Evolutionary conservation across 1,140 invertebrate species (phyloP), one percentile per base, ranked within the genome.

Genomic region (Caerostris extrusa): DNA sequence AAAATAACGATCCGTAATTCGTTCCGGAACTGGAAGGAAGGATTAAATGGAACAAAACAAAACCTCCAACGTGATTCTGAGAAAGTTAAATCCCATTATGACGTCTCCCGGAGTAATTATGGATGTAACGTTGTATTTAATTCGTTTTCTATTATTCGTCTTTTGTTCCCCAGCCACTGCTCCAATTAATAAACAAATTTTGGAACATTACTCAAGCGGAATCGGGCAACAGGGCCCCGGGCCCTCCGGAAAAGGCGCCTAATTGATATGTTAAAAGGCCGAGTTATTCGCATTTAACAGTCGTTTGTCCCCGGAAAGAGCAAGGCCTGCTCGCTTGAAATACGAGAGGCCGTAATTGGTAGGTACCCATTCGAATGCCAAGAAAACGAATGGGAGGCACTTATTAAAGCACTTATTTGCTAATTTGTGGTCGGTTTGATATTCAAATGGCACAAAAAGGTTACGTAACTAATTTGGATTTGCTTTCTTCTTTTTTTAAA

Each of bases 391-490:
- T 6, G 55, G 82, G 82, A 57, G 6, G 82, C 19, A 6, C 7
- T 83, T 56, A 67, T 56, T 57, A 12, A 58, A 58, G 82, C 55
- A 3, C 56, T 83, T 83, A 83, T 83, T 83, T 17, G 53, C 82
- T 83, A 83, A 83, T 83, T 83, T 83, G 82, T 83, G 82, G 17
- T 56, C 55, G 55, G 53, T 83, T 58, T 83, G 82, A 83, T 83
- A 83, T 83, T 83, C 82, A 58, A 83, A 83, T 83, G 82, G 82
- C 82, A 83, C 82, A 7, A 83, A n/a, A 83, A 83, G 82, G 82
- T 83, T 83, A 83, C 82, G 19, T 34, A 71, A 71, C 69, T 71
- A 34, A 77, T 77, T 77, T 77, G 61, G 3, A 67, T 81, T 5
- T 56, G 57, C 56, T 56, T 56, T 56, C 14, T 85, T 58, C 5